Base-by-base conservation (phyloP, 2,888 invertebrate genomes). In the Neoscelio sp. region DNA sequence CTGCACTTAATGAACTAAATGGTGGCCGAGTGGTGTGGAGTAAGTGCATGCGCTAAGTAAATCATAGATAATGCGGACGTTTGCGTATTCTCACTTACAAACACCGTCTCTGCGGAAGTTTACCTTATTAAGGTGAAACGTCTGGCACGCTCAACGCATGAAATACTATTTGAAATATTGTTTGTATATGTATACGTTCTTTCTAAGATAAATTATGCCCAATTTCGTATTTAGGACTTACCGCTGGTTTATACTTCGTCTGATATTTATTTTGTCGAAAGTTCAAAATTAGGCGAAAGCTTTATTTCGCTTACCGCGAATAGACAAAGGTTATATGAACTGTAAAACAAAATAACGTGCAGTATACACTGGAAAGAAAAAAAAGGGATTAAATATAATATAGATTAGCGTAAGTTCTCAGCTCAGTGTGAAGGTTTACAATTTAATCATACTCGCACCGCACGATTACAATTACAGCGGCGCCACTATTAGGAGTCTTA, bases 31-130 rank as follows among this genome's bases (percentile, higher is more conserved):
- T 67, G 48, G 68, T 17, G 58, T 48, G 28, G 64, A 75, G 71
- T 70, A 70, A 75, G 75, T 71, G 73, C 65, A 52, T 50, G 54
- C 60, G 52, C 44, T 62, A 75, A 60, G 71, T 80, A 80, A 80
- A 78, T 78, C 78, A 78, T 74, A 58, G 78, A 78, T 74, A 77
- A 80, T 77, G 77, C 65, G 74, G 70, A 68, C 77, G 77, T 77
- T 80, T 74, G 74, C 74, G 80, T 67, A 78, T 78, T 78, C 70
- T 75, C 80, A 67, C 71, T 62, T 60, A 40, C 78, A 68, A 74
- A 62, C 52, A 48, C 20, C 35, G 54, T 75, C 58, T 65, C 67
- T 28, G 48, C 30, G 64, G 58, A 60, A 74, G 60, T 54, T 74
- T 71, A 46, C 58, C 68, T 76, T 80, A 80, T 74, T 77, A 73